phyloP scores from a whole-genome alignment of 2,888 invertebrate species.

The Clunio marinus region DNA sequence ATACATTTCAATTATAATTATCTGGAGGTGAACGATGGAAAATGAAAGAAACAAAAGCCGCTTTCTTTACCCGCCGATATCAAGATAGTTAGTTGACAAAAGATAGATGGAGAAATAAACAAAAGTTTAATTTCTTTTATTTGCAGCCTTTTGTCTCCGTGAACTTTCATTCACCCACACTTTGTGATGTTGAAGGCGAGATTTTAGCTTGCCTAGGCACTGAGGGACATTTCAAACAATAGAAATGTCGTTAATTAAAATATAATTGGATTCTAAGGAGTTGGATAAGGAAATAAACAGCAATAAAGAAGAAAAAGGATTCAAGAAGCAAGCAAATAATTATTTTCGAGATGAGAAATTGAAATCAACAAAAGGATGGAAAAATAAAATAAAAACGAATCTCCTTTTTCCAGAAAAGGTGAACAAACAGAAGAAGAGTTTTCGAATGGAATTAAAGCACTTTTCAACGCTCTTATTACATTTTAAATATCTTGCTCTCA shows the following conservation, averaged over 20 bases:
- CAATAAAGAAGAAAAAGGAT: neutral
- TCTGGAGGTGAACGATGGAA: neutral
- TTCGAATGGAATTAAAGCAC: too few relatives aligned
- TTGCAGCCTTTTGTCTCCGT: neutral
- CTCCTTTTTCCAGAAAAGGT: too few relatives aligned
- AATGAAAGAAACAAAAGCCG: neutral
- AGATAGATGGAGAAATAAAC: neutral
- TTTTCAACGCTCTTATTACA: too few relatives aligned
- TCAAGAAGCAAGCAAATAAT: neutral
- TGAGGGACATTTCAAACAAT: neutral
- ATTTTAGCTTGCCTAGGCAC: neutral
- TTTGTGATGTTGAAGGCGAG: neutral
- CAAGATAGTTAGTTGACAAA: neutral
- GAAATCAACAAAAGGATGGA: neutral
- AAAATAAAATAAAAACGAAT: too few relatives aligned
- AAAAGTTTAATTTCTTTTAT: constrained; percentile 31
- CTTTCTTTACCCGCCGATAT: neutral
- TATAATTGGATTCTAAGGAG: constrained; percentile 11
- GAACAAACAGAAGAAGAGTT: too few relatives aligned
- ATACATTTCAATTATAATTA: constrained; percentile 32
- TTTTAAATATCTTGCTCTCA: too few relatives aligned
- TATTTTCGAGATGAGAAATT: neutral
- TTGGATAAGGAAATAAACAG: neutral
- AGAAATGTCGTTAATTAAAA: constrained; percentile 30
- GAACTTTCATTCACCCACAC: neutral